phyloP scores from a whole-genome alignment of 2,113 vertebrate species.

The Carettochelys insculpta region DNA sequence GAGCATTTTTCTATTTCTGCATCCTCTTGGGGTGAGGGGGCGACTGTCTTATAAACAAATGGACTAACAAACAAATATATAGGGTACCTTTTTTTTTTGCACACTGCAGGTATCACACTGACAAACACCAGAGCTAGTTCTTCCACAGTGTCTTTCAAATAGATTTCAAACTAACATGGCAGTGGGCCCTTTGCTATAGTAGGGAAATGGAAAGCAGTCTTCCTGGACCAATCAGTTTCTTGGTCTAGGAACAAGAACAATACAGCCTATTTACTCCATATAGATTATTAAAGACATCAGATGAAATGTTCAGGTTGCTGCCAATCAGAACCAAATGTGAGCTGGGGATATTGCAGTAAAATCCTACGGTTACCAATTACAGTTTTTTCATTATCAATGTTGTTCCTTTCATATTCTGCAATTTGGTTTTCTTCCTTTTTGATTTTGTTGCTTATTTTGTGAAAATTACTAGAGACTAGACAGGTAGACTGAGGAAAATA shows the following conservation, averaged over 20 bases:
- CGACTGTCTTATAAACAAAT: too few relatives aligned
- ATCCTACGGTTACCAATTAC: background rate
- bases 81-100: too few relatives aligned
- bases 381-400: background rate
- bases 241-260: constrained; percentile 8
- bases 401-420: background rate
- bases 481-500: background rate
- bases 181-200: background rate
- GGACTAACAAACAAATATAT: too few relatives aligned
- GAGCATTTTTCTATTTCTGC: too few relatives aligned
- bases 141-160: background rate
- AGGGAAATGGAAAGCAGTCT: background rate
- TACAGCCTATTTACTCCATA: background rate
- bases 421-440: background rate
- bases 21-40: too few relatives aligned
- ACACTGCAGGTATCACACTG: background rate
- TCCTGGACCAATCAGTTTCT: constrained; percentile 3
- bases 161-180: background rate
- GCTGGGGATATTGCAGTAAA: background rate
- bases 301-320: background rate
- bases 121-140: background rate
- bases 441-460: background rate
- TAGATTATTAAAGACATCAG: background rate
- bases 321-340: background rate
- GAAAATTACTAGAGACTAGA: background rate